Percentiles rank a stretch among this genome's conserved stretches.
Evolutionary conservation across 2,888 invertebrate species (phyloP).

Genomic region (Orthosia incerta): DNA sequence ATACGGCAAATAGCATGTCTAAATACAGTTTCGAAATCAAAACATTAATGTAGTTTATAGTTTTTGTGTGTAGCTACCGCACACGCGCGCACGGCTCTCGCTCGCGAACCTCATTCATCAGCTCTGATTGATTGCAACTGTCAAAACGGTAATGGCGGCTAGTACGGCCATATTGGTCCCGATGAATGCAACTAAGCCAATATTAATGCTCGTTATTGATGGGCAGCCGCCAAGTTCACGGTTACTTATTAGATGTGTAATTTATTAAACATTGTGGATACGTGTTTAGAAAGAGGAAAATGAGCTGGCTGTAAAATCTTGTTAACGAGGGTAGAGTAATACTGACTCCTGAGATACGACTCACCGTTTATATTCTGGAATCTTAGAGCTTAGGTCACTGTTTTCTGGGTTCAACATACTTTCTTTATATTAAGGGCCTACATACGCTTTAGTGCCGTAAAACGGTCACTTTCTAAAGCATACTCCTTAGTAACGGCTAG

Average conservation of each 20-base stretch:
- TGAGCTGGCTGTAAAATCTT: constrained; percentile 74
- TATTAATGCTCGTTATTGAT: constrained; percentile 88
- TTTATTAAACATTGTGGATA: constrained; percentile 82
- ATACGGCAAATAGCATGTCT: constrained; percentile 62
- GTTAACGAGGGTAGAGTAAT: constrained; percentile 68
- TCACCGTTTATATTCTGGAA: not conserved
- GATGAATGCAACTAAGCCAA: constrained; percentile 86
- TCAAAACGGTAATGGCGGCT: constrained; percentile 89
- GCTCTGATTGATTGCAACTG: constrained; percentile 90
- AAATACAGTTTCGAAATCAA: constrained; percentile 62
- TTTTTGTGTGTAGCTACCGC: constrained; percentile 78
- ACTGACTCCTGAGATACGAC: constrained; percentile 37
- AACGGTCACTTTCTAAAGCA: too few species aligned
- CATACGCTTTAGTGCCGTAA: too few species aligned
- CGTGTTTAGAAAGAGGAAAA: constrained; percentile 76
- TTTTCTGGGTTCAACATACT: constrained; percentile 1
- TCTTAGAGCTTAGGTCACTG: not conserved
- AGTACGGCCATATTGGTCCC: constrained; percentile 84
- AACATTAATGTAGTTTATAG: constrained; percentile 60
- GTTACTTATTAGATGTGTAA: constrained; percentile 85
- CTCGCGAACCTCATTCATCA: constrained; percentile 88
- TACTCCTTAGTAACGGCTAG: too few species aligned
- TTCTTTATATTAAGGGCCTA: constrained; percentile 5
- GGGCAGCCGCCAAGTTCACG: constrained; percentile 85
- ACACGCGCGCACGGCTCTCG: constrained; percentile 73